Conservation (phyloP, 53 echinoderm and acorn worm species). For the Antedon mediterranea region DNA sequence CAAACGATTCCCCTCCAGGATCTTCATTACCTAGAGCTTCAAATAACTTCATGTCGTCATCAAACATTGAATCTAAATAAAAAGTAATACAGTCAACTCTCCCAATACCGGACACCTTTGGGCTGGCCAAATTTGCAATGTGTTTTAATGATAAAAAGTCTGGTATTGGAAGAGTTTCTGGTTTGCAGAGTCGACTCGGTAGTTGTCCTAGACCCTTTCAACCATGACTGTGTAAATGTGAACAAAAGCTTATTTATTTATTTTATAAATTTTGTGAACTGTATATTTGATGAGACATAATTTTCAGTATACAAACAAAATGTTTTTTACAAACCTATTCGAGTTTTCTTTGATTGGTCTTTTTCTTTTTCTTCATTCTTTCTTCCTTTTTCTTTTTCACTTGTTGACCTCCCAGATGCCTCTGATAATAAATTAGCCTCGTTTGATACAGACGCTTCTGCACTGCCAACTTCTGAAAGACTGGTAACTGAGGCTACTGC, state of each 20-base stretch:
- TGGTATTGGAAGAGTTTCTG: no score
- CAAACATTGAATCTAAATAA: constrained; percentile 34
- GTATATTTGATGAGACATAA: no score
- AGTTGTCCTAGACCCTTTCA: no score
- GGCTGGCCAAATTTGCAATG: no score
- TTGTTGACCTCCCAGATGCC: neutral
- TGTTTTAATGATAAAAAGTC: no score
- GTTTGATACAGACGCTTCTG: constrained; percentile 2
- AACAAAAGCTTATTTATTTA: no score
- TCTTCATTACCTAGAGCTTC: constrained; percentile 76
- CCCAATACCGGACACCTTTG: no score
- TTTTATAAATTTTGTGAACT: no score
- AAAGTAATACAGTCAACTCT: no score
- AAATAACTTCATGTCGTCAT: constrained; percentile 56
- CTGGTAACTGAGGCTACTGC: neutral
- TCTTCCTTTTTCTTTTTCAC: constrained; percentile 2
- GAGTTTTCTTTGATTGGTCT: neutral
- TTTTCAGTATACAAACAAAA: neutral
- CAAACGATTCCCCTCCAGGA: constrained; percentile 76
- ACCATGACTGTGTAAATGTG: no score
- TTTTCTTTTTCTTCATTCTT: neutral
- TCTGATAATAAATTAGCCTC: neutral
- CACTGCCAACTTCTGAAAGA: constrained; percentile 2
- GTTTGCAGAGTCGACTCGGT: no score
- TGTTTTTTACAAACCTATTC: neutral